These are phyloP conservation scores for Mongoloraphidia duomilia DNA, from an alignment of 2,888 invertebrate species.

Conservation along the genomic window DNA sequence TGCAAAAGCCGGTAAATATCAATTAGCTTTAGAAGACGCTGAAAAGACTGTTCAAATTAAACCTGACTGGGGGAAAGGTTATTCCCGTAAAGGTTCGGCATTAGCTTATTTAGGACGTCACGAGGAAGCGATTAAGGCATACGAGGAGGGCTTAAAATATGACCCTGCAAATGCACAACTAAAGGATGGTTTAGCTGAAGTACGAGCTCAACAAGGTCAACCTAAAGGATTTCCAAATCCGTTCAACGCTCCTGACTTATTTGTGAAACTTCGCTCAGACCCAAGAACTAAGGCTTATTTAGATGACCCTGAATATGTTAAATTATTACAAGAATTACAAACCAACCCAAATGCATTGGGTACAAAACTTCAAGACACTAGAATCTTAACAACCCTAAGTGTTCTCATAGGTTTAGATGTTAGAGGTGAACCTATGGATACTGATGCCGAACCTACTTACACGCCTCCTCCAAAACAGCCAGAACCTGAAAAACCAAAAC, in stretches of 20 bases:
- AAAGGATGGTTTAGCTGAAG: slow-evolving; percentile 50
- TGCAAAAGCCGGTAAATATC: slow-evolving; percentile 63
- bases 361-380: slow-evolving; percentile 44
- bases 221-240: slow-evolving; percentile 30
- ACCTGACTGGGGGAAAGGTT: slow-evolving; percentile 77
- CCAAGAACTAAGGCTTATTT: slow-evolving; percentile 55
- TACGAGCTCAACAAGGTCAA: slow-evolving; percentile 19
- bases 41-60: slow-evolving; percentile 68
- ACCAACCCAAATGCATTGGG: slow-evolving; percentile 46
- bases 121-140: slow-evolving; percentile 64
- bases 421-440: slow-evolving; percentile 37
- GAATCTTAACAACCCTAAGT: slow-evolving; percentile 51
- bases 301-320: slow-evolving; percentile 59
- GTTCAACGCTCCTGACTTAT: slow-evolving; percentile 39
- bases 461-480: slow-evolving; percentile 31
- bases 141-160: slow-evolving; percentile 53
- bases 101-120: slow-evolving; percentile 58
- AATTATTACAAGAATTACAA: slow-evolving; percentile 44
- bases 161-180: slow-evolving; percentile 63
- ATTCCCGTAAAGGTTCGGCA: slow-evolving; percentile 80
- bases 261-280: slow-evolving; percentile 47
- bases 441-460: slow-evolving; percentile 31
- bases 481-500: slow-evolving; percentile 32
- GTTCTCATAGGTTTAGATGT: slow-evolving; percentile 50
- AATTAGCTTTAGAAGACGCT: slow-evolving; percentile 68